Evolutionary conservation across 2,888 invertebrate species (phyloP), one percentile per base, ranked within the genome.

Genomic region (Nymphalis polychloros): DNA sequence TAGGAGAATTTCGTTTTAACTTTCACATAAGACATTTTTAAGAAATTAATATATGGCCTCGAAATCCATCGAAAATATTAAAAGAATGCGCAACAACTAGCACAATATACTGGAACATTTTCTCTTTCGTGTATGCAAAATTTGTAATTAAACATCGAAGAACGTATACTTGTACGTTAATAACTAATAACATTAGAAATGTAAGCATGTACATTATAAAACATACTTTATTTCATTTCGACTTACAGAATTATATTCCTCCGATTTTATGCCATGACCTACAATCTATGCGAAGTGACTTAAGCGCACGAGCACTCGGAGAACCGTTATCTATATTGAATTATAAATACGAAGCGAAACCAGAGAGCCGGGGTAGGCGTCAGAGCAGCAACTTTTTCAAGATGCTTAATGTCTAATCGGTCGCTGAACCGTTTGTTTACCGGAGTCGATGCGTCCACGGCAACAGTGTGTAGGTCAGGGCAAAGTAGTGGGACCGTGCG

Each of bases 381-480:
- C 73, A 69, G 75, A 79, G 78, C 77, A 78, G 78, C 80, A 78
- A 79, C 79, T 79, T 83, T 80, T 84, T 80, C 75, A 76, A 79
- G 79, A 81, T 78, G 80, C 78, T 80, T 78, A 74, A 79, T 81
- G 78, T 83, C 83, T 86, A 90, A 91, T 92, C 91, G 92, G 89
- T 90, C 91, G 90, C 81, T 89, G 92, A 92, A 92, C 92, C 90
- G 90, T 89, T 89, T 91, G 91, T 91, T 90, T 90, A 89, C 89
- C 87, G 86, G 82, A 83, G 87, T 81, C 85, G 84, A 81, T 82
- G 84, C 81, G 79, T 78, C 82, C 79, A 81, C 81, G 77, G 77
- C 80, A 79, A 75, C 82, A 81, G 81, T 87, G 88, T 90, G 89
- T 91, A 89, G 90, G 91, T 91, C 92, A 89, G 84, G 82, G 77